phyloP scores from a whole-genome alignment of 2,797 vertebrate genomes.

The Cetoscarus ocellatus region DNA sequence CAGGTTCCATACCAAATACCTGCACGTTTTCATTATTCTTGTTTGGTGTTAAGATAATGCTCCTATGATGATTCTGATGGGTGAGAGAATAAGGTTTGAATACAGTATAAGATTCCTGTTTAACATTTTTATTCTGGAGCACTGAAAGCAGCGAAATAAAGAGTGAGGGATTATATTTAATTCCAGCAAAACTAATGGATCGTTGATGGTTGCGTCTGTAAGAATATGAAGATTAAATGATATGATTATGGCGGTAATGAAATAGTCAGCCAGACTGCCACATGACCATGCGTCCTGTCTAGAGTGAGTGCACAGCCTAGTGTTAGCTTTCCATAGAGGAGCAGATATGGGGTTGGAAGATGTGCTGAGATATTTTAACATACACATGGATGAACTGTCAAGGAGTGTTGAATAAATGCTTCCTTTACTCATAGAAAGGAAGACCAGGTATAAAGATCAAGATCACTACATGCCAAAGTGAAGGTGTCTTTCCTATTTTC shows the following conservation, averaged over 20 bases:
- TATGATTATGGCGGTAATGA: background rate
- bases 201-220: background rate
- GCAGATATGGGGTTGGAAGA: too few relatives aligned
- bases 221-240: background rate
- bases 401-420: too few relatives aligned
- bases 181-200: background rate
- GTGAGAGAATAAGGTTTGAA: background rate
- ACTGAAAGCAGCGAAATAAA: background rate
- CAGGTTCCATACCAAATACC: slow-evolving; percentile 40
- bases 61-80: slow-evolving; percentile 8
- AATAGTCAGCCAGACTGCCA: too few relatives aligned
- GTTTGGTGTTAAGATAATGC: slow-evolving; percentile 36
- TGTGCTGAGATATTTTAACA: too few relatives aligned
- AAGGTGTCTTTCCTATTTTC: too few relatives aligned
- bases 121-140: background rate
- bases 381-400: too few relatives aligned
- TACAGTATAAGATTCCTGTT: background rate
- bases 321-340: too few relatives aligned
- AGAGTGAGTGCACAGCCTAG: too few relatives aligned
- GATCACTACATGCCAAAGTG: too few relatives aligned
- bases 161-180: background rate
- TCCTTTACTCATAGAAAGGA: too few relatives aligned
- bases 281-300: too few relatives aligned
- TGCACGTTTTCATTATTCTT: slow-evolving; percentile 35
- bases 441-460: too few relatives aligned